Evolutionary conservation across 1,140 invertebrate genomes (phyloP).

Genomic region (Drosophila repletoides): DNA sequence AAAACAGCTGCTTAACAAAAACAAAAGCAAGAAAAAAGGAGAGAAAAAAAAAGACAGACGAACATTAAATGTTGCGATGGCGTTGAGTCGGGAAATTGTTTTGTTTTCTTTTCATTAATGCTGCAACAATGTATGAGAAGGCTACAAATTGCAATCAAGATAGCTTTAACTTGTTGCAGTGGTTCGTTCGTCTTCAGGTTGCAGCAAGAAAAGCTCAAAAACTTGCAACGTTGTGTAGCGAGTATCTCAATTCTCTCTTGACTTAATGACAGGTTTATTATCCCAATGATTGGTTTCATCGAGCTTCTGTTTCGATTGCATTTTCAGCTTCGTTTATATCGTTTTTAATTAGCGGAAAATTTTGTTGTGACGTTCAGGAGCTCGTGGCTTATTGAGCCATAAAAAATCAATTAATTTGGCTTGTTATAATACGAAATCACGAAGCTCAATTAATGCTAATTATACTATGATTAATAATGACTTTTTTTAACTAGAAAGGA

Average conservation of each 20-base stretch:
- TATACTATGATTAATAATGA: no score
- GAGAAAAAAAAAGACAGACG: not conserved
- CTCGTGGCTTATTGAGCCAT: no score
- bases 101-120: slow-evolving; percentile 72
- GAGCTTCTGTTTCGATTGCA: slow-evolving; percentile 13
- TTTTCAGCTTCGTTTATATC: no score
- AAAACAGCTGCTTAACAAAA: slow-evolving; percentile 22
- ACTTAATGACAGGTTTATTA: slow-evolving; percentile 46
- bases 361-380: no score
- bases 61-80: slow-evolving; percentile 15
- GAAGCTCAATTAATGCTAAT: no score
- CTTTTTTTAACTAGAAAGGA: no score
- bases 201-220: not conserved
- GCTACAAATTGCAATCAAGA: slow-evolving; percentile 76
- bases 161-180: slow-evolving; percentile 69
- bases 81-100: slow-evolving; percentile 19
- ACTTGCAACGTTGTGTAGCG: slow-evolving; percentile 4
- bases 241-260: not conserved
- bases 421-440: no score
- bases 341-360: no score
- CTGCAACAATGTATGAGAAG: slow-evolving; percentile 65
- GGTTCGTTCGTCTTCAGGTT: slow-evolving; percentile 18
- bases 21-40: not conserved
- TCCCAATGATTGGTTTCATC: slow-evolving; percentile 49
- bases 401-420: no score